Percentiles rank a stretch among this genome's conserved stretches.
These are phyloP conservation scores for Xylota sylvarum DNA, from an alignment of 2,888 invertebrate genomes.

Conservation along the genomic window DNA sequence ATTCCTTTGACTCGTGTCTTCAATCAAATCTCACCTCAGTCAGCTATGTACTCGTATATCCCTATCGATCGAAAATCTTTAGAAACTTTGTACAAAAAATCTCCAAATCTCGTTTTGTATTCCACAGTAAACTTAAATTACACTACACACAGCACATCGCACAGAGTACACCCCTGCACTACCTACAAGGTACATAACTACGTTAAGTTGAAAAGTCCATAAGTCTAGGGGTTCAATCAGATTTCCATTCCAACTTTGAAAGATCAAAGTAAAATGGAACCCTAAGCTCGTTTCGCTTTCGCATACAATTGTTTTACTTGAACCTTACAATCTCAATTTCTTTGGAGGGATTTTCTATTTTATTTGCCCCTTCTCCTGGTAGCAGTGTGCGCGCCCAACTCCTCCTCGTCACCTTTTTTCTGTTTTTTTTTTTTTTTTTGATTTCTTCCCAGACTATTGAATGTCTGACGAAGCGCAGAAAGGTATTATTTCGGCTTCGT, in stretches of 20 bases:
- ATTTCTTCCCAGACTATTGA: conserved; percentile 43
- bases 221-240: conserved; percentile 55
- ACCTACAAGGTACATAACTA: conserved; percentile 14
- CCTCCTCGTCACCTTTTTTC: conserved; percentile 42
- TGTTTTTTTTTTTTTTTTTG: not conserved
- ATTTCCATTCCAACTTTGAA: conserved; percentile 41
- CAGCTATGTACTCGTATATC: too few species aligned
- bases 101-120: not conserved
- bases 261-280: conserved; percentile 56
- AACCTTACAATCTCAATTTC: conserved; percentile 58
- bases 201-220: conserved; percentile 42
- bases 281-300: conserved; percentile 41
- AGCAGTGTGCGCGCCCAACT: conserved; percentile 7
- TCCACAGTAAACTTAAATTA: conserved; percentile 41
- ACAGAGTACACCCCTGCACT: not conserved
- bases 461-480: conserved; percentile 64
- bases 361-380: conserved; percentile 14
- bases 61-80: too few species aligned
- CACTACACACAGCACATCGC: conserved; percentile 10
- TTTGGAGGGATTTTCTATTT: conserved; percentile 44
- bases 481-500: conserved; percentile 67
- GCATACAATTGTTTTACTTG: conserved; percentile 53
- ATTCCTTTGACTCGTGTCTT: too few species aligned
- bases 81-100: too few species aligned
- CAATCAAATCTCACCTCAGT: too few species aligned